These are phyloP conservation scores for Lepidostoma basale DNA, from an alignment of 1,140 invertebrate species.

Conservation along the genomic window DNA sequence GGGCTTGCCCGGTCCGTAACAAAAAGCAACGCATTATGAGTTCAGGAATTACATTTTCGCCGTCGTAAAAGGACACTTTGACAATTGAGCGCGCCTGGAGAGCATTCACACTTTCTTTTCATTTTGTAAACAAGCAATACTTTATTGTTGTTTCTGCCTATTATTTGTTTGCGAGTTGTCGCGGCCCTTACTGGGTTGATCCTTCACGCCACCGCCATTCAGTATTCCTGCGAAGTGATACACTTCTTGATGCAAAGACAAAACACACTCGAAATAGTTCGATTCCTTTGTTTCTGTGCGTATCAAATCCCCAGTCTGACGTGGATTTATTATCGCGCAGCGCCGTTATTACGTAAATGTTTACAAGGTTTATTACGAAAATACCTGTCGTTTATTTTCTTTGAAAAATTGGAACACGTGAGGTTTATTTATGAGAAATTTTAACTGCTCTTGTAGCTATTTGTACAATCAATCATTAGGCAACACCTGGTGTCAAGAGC, in stretches of 20 bases:
- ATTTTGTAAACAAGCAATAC: constrained; percentile 38
- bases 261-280: too few relatives aligned
- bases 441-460: neutral
- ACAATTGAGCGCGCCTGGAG: constrained; percentile 26
- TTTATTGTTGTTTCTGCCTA: constrained; percentile 25
- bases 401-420: neutral
- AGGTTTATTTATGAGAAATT: neutral
- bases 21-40: constrained; percentile 23
- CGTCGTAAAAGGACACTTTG: constrained; percentile 27
- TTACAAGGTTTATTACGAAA: neutral
- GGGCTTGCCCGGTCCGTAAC: neutral
- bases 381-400: neutral
- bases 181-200: constrained; percentile 10
- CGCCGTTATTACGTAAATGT: neutral
- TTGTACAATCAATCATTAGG: constrained; percentile 3
- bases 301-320: constrained; percentile 5
- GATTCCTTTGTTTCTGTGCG: neutral
- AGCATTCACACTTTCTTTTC: constrained; percentile 42
- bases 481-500: neutral
- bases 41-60: constrained; percentile 21
- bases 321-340: neutral
- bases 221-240: constrained; percentile 2
- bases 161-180: constrained; percentile 32
- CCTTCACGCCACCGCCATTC: constrained; percentile 15
- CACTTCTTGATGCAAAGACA: constrained; percentile 25